These are phyloP conservation scores for Odocoileus virginianus DNA, from an alignment of 2,113 vertebrate species.

Conservation along the genomic window DNA sequence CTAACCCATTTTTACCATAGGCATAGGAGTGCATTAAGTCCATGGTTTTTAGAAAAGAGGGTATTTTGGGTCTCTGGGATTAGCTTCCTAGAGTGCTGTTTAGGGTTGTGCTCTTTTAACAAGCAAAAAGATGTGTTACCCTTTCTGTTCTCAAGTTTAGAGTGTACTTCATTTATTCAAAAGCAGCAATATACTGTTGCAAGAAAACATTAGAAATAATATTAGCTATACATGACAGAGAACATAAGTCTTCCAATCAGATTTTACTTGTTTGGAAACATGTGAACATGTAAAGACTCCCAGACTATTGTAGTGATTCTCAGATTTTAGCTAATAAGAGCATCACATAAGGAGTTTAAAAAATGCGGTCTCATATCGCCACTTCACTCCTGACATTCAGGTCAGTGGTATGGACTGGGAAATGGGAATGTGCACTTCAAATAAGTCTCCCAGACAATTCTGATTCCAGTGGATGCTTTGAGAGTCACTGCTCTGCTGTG, in stretches of 20 bases:
- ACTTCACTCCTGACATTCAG: not conserved
- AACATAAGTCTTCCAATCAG: not conserved
- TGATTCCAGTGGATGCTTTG: not conserved
- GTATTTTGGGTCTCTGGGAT: not conserved
- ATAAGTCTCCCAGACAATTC: not conserved
- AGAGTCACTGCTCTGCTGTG: not conserved
- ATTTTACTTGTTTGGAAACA: not conserved
- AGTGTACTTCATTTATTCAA: not conserved
- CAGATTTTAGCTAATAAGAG: not conserved
- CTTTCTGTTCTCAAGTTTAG: constrained; percentile 2
- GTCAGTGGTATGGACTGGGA: not conserved
- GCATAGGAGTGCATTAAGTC: not conserved
- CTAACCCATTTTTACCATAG: not conserved
- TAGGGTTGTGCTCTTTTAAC: not conserved
- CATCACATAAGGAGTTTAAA: not conserved
- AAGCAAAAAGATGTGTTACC: not conserved
- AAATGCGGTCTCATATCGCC: not conserved
- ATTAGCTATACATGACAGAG: not conserved
- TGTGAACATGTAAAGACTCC: not conserved
- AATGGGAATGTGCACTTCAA: not conserved
- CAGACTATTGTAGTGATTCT: not conserved
- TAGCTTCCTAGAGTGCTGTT: not conserved
- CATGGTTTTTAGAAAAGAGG: not conserved
- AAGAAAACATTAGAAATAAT: not conserved
- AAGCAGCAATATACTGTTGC: not conserved